Evolutionary conservation across 2,797 vertebrate species (phyloP).

Genomic region (Arnoldichthys spilopterus): DNA sequence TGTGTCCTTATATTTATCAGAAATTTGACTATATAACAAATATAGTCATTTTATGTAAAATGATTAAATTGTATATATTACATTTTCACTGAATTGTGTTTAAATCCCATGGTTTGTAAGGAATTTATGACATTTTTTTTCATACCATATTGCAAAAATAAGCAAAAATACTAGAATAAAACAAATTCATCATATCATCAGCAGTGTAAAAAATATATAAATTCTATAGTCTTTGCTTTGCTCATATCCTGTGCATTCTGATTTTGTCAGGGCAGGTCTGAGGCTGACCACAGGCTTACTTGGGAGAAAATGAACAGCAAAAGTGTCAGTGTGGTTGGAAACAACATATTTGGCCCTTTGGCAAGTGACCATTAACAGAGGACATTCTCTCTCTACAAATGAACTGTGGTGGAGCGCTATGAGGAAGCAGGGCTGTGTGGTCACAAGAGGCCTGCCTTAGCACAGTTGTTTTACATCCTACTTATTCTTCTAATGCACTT

Average conservation of each 20-base stretch:
- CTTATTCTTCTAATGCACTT: neutral
- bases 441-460: conserved; percentile 9
- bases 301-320: neutral
- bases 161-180: no score
- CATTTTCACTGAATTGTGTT: no score
- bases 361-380: neutral
- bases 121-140: no score
- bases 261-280: neutral
- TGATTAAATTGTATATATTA: no score
- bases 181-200: neutral
- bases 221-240: neutral
- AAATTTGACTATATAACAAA: no score
- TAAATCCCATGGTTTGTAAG: no score
- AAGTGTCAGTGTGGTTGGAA: neutral
- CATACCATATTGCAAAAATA: no score
- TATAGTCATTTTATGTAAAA: no score
- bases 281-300: neutral
- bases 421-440: neutral
- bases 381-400: neutral
- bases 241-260: neutral
- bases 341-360: neutral
- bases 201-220: neutral
- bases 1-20: no score
- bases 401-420: neutral
- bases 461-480: neutral